Percentiles rank a stretch among this genome's conserved stretches.
Evolutionary conservation across 2,888 invertebrate species (phyloP).

Genomic region (Tribolium freemani): DNA sequence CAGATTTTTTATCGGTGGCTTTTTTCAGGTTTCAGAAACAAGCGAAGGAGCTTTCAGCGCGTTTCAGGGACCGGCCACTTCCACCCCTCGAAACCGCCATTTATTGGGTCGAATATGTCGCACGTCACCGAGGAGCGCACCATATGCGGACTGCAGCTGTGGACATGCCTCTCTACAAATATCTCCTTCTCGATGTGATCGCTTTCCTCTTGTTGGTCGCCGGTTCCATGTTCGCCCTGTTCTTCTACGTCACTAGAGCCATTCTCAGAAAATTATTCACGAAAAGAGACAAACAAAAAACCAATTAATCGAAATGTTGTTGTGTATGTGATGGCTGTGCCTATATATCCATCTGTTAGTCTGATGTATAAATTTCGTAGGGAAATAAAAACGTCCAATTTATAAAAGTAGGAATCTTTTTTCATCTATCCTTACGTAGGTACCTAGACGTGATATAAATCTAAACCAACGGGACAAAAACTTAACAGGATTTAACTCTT

Average conservation of each 20-base stretch:
- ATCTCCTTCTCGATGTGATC: constrained; percentile 71
- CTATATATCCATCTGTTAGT: not conserved
- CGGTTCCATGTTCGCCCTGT: constrained; percentile 37
- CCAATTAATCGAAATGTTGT: constrained; percentile 40
- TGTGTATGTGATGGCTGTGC: constrained; percentile 15
- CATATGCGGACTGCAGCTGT: constrained; percentile 72
- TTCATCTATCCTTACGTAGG: constrained; percentile 39
- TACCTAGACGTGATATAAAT: constrained; percentile 41
- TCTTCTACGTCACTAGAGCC: constrained; percentile 41
- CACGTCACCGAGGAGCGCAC: constrained; percentile 71
- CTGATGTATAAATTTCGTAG: too few species aligned
- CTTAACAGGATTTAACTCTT: constrained; percentile 41
- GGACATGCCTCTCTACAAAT: constrained; percentile 71
- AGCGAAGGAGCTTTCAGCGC: constrained; percentile 67
- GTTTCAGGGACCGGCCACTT: constrained; percentile 72
- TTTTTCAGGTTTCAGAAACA: constrained; percentile 59
- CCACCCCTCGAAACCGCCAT: constrained; percentile 73
- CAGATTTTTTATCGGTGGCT: not conserved
- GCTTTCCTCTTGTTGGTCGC: constrained; percentile 62
- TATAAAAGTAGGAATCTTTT: constrained; percentile 22
- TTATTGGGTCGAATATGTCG: constrained; percentile 79
- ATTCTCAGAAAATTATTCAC: constrained; percentile 44
- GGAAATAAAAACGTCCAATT: constrained; percentile 38
- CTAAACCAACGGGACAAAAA: constrained; percentile 26
- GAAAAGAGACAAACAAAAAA: constrained; percentile 48